Base-by-base conservation (phyloP, 1,140 invertebrate species). In the Atopsyche davidsoni region DNA sequence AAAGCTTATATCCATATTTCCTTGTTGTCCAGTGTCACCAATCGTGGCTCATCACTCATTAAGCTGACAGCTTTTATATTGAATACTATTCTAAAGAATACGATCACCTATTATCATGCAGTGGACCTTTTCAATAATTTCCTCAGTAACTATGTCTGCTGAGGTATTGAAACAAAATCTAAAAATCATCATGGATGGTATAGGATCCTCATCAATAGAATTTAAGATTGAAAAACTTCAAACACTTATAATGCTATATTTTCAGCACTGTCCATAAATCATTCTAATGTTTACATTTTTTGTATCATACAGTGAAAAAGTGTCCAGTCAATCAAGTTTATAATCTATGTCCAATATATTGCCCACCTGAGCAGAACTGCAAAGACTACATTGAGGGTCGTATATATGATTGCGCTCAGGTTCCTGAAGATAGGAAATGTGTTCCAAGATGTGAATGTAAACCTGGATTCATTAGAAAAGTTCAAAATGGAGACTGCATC, bases 341-440 rank as follows among this genome's bases (percentile, higher is more conserved):
- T 22, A 38, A 44, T 38, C 4, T 16, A 14, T 51, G 49, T 25
- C 49, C 41, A 4, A 3, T 14, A 13, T 28, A 13, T 19, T 51
- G 49, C 23, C 41, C 49, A 25, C 49, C 41, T 3, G 49, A 51
- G 35, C 28, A 44, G 25, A 51, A 28, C 3, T 51, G 49, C 32
- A 14, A 24, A 4, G 11, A 2, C 25, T 36, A 51, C 22, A 34
- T 51, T 34, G 35, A 24, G 3, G 31, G 31, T 31, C 24, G 31
- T 4, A n/a, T n/a, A 7, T 22, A 23, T 17, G 40, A 35, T 9
- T 51, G 32, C 38, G 49, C 34, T 2, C 17, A 11, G n/a, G 18
- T 23, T 3, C 4, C 10, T 1, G 41, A 51, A 10, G 23, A 11
- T 2, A 21, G 9, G 25, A 19, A 23, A 22, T 50, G 47, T 19